A percentile compares a stretch with the other conserved stretches of the same genome.
phyloP scores from a whole-genome alignment of 2,888 invertebrate species.

The Tupiocoris notatus region DNA sequence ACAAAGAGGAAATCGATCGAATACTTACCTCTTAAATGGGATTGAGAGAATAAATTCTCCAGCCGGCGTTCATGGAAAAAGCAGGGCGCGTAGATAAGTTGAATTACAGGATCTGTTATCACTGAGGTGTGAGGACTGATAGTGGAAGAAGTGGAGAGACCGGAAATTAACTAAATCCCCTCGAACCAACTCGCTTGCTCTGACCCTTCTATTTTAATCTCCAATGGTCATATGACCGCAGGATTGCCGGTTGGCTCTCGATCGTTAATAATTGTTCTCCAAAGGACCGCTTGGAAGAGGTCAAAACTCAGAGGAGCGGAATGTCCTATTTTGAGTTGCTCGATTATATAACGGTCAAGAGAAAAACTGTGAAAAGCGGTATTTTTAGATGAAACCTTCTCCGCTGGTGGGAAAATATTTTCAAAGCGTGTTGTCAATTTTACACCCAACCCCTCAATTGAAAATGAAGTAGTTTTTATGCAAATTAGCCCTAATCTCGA shows the following conservation, averaged over 20 bases:
- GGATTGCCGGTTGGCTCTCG: conserved; percentile 1
- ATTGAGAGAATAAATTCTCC: conserved; percentile 6
- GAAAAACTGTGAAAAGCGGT: no score
- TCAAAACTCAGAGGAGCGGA: no score
- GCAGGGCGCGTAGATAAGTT: conserved; percentile 15
- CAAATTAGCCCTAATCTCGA: no score
- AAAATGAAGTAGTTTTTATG: no score
- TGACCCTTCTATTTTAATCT: conserved; percentile 24
- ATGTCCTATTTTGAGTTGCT: no score
- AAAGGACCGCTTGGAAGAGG: no score
- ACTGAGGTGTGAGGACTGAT: background rate
- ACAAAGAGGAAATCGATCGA: conserved; percentile 10
- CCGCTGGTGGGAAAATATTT: no score
- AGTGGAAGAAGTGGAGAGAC: background rate
- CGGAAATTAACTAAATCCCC: conserved; percentile 32
- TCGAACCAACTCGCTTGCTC: background rate
- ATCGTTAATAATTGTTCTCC: no score
- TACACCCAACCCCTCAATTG: no score
- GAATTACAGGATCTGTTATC: conserved; percentile 27
- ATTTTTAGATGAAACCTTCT: no score
- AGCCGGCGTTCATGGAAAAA: background rate
- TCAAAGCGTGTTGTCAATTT: no score
- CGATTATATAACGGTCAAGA: no score
- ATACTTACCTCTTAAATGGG: conserved; percentile 9
- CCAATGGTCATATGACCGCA: conserved; percentile 24